Conservation (phyloP, 1,140 invertebrate genomes). For the Nephotettix cincticeps region DNA sequence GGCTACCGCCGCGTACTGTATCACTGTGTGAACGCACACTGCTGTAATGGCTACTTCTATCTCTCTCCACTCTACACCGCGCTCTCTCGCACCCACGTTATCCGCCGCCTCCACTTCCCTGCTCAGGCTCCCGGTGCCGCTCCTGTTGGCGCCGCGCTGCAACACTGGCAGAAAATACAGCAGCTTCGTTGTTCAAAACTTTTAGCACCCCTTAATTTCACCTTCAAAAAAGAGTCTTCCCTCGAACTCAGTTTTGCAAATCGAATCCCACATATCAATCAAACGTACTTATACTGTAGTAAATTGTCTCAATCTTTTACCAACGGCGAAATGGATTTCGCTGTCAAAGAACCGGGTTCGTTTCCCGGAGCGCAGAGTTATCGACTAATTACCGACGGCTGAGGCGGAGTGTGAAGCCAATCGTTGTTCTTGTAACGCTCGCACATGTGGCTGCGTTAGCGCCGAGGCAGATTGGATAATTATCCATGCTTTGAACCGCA, state of each 20-base stretch:
- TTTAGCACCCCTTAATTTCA: too few relatives aligned
- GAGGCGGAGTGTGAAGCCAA: background rate
- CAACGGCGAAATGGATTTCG: too few relatives aligned
- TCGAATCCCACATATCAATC: too few relatives aligned
- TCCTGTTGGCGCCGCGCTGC: background rate
- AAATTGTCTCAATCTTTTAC: too few relatives aligned
- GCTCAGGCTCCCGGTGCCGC: background rate
- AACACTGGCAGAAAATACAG: background rate
- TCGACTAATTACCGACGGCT: background rate
- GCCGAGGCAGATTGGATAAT: constrained; percentile 8
- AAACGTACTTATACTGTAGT: too few relatives aligned
- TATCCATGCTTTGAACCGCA: constrained; percentile 19
- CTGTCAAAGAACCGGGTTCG: too few relatives aligned
- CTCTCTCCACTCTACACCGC: background rate
- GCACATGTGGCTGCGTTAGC: background rate
- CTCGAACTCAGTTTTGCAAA: too few relatives aligned
- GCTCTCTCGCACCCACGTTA: constrained; percentile 4
- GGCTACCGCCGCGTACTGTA: too few relatives aligned
- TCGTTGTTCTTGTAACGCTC: background rate
- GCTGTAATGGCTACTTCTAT: constrained; percentile 6
- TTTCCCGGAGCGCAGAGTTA: too few relatives aligned
- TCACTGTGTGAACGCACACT: too few relatives aligned
- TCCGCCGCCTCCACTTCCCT: background rate
- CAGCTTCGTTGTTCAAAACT: too few relatives aligned
- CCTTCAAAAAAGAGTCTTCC: too few relatives aligned